Percentiles rank a stretch among this genome's conserved stretches.
phyloP scores from a whole-genome alignment of 2,888 invertebrate species.

The Clunio marinus region DNA sequence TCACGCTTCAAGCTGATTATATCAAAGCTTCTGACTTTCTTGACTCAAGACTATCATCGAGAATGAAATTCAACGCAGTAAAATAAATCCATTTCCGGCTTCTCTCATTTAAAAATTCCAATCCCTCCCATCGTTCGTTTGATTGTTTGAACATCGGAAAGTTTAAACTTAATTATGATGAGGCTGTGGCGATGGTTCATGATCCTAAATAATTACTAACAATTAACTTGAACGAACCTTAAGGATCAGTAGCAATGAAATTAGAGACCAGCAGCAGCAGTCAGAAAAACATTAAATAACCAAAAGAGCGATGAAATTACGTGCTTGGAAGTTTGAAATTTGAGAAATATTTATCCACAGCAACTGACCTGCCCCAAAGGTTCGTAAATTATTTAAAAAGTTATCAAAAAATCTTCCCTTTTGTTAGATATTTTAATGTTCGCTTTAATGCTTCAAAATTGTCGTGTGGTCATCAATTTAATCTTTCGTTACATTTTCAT shows the following conservation, averaged over 20 bases:
- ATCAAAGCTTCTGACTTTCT: neutral
- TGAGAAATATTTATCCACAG: neutral
- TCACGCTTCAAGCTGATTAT: neutral
- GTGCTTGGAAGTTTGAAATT: neutral
- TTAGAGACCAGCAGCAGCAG: neutral
- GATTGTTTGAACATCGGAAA: too few species aligned
- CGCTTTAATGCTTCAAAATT: neutral
- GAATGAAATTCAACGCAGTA: too few species aligned
- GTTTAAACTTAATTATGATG: neutral
- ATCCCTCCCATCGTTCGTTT: too few species aligned
- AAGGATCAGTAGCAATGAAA: neutral
- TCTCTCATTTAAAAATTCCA: too few species aligned
- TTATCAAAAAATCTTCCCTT: too few species aligned
- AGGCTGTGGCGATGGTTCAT: neutral
- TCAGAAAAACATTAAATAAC: neutral
- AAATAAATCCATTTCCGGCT: too few species aligned
- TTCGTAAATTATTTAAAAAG: too few species aligned
- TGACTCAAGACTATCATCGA: neutral
- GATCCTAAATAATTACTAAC: neutral
- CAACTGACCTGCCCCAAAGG: neutral
- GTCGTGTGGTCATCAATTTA: neutral
- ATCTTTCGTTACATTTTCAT: neutral
- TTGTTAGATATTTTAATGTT: too few species aligned
- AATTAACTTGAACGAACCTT: neutral
- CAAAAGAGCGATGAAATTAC: neutral